These are phyloP conservation scores for Acestrorhynchus altus DNA, from an alignment of 2,797 vertebrate genomes.

Conservation along the genomic window DNA sequence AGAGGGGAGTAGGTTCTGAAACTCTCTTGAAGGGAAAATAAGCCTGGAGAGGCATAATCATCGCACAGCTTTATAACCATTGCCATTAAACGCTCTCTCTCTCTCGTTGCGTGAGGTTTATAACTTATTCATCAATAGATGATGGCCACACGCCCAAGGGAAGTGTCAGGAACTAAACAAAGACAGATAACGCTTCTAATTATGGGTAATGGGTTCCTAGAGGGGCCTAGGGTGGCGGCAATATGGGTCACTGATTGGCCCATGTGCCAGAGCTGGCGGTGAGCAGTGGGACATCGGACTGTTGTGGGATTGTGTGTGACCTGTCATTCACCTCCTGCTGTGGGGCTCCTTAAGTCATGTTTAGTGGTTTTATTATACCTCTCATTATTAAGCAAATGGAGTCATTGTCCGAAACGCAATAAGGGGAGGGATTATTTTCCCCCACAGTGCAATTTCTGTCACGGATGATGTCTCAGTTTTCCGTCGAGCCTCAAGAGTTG, in stretches of 20 bases:
- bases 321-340: constrained; percentile 30
- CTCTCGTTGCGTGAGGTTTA: constrained; percentile 15
- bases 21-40: neutral
- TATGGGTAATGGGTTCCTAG: constrained; percentile 20
- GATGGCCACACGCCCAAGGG: neutral
- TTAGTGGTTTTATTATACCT: constrained; percentile 32
- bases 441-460: constrained; percentile 38
- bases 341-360: constrained; percentile 34
- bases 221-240: constrained; percentile 8
- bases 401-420: constrained; percentile 34
- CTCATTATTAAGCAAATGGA: constrained; percentile 42
- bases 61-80: neutral
- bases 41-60: neutral
- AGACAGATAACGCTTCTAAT: constrained; percentile 27
- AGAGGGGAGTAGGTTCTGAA: neutral
- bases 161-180: constrained; percentile 24
- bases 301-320: constrained; percentile 24
- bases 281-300: neutral
- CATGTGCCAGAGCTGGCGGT: constrained; percentile 14
- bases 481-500: neutral
- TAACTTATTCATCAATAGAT: constrained; percentile 28
- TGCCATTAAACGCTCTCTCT: constrained; percentile 9
- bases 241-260: constrained; percentile 51
- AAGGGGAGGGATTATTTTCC: constrained; percentile 31
- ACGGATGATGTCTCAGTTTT: constrained; percentile 38